These are phyloP conservation scores for Varanus komodoensis DNA, from an alignment of 2,113 vertebrate species.

Conservation along the genomic window DNA sequence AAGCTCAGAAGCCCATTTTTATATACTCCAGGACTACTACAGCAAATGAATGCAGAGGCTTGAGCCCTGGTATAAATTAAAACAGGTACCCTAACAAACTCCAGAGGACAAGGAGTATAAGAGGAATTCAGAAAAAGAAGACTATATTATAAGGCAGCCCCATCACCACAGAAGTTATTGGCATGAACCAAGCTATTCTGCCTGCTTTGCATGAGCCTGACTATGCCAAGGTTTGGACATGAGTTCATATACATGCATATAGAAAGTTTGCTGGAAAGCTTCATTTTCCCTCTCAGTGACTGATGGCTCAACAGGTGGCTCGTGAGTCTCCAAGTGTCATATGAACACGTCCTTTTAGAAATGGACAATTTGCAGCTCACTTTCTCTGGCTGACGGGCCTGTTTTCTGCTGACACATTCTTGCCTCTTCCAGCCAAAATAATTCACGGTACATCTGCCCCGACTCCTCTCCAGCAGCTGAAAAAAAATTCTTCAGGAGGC, in stretches of 20 bases:
- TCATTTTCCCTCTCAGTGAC: conserved; percentile 84
- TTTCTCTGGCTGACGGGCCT: conserved; percentile 75
- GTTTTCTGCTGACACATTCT: conserved; percentile 75
- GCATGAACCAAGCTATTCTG: background rate
- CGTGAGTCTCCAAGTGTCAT: conserved; percentile 80
- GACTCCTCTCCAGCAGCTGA: background rate
- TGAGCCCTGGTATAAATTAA: background rate
- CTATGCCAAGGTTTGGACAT: conserved; percentile 27
- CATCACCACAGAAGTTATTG: too few species aligned
- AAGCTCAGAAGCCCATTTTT: background rate
- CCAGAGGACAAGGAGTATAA: background rate
- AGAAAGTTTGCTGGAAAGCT: conserved; percentile 76
- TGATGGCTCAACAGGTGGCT: conserved; percentile 90
- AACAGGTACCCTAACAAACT: background rate
- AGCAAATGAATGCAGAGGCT: background rate
- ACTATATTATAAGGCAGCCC: background rate
- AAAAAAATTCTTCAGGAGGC: conserved; percentile 7
- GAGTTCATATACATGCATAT: background rate
- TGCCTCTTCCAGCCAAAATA: conserved; percentile 74
- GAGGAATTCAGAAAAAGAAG: background rate
- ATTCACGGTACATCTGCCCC: conserved; percentile 59
- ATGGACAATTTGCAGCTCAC: conserved; percentile 85
- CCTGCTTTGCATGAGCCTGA: conserved; percentile 3
- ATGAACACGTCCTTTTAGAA: conserved; percentile 84
- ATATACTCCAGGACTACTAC: background rate